Base-by-base conservation (phyloP, 2,797 vertebrate species). In the Myripristis jacobus region DNA sequence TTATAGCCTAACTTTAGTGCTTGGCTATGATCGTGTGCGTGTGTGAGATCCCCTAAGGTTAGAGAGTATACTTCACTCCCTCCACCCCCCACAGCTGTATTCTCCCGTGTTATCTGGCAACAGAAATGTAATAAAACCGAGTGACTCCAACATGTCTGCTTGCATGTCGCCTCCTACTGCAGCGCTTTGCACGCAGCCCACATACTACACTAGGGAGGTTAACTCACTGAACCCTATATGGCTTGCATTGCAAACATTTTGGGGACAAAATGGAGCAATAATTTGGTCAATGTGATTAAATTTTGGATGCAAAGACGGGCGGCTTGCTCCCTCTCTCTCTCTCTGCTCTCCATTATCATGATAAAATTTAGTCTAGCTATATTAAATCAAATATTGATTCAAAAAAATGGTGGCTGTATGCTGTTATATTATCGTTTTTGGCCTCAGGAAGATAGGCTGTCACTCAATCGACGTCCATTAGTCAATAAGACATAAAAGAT, bases 81-180 rank as follows among this genome's bases (percentile, higher is more conserved):
- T 27, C 13, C 53, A 16, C 47, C 6, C 47, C 18, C n/a, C 46
- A 5, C 21, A 19, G 71, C 65, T 63, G 72, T 84, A 62, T 72
- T 77, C 79, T 86, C 86, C 83, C 82, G 80, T 81, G 91, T 93
- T 92, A 89, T 93, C 94, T 96, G 94, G 93, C 94, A 94, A 88
- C 92, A 91, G 88, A 91, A 93, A 82, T 91, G 92, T 92, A 94
- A 95, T 95, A 94, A 95, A 96, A 95, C 86, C 84, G 85, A 86
- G 82, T 90, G 96, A 96, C 95, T 97, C 96, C 96, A 95, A 89
- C 81, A 80, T 93, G 95, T 96, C 96, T 96, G 94, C 94, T 87
- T 77, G 84, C 85, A 75, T 83, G 94, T 93, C 91, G 86, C 92
- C 93, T 94, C 88, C 84, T 80, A 72, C 88, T 92, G 80, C 75